phyloP scores from a whole-genome alignment of 2,113 vertebrate genomes.

The Edolisoma coerulescens region DNA sequence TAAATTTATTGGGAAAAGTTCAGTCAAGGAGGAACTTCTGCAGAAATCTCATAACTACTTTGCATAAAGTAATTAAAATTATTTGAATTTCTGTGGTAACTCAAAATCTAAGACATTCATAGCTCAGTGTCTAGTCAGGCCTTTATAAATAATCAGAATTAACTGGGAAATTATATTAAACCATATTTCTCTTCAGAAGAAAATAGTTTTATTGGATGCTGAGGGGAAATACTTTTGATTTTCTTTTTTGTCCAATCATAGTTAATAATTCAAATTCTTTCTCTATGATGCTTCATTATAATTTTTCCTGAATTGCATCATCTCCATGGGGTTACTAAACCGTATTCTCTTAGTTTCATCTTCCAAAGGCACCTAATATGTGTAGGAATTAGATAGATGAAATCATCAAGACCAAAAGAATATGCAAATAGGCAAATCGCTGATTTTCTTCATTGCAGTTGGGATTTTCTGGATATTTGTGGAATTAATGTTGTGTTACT shows the following conservation, averaged over 20 bases:
- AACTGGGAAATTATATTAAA: neutral
- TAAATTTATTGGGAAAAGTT: neutral
- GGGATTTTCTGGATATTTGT: neutral
- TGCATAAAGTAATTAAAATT: neutral
- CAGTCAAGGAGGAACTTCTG: neutral
- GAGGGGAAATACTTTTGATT: neutral
- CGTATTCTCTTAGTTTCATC: neutral
- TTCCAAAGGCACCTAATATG: slow-evolving; percentile 2
- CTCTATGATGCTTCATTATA: slow-evolving; percentile 44
- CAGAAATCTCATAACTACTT: neutral
- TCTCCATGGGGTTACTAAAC: neutral
- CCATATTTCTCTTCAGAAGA: neutral
- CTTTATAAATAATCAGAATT: neutral
- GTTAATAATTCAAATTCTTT: slow-evolving; percentile 4
- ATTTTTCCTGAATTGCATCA: slow-evolving; percentile 57
- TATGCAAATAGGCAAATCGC: neutral
- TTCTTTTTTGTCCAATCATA: neutral
- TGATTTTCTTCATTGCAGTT: neutral
- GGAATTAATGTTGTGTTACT: neutral
- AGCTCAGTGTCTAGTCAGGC: neutral
- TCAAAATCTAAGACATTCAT: neutral
- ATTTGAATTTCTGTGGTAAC: neutral
- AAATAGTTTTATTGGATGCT: neutral
- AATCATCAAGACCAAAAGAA: neutral
- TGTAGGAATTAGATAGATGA: neutral